Conservation (phyloP, 2,113 vertebrate species). For the Platycercus adscitus region DNA sequence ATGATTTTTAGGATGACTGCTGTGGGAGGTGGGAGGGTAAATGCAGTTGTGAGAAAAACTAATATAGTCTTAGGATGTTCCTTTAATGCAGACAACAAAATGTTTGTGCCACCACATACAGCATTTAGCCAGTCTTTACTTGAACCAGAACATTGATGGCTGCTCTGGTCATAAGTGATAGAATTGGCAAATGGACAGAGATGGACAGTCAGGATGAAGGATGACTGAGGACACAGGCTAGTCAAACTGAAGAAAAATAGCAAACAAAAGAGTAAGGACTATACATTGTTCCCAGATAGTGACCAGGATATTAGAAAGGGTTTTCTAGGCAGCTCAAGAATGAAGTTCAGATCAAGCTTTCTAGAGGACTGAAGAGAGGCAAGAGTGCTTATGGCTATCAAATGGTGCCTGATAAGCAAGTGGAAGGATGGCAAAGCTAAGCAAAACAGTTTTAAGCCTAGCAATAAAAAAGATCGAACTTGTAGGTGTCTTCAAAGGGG, state of each 20-base stretch:
- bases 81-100: neutral
- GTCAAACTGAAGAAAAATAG: neutral
- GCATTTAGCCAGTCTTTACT: neutral
- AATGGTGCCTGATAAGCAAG: neutral
- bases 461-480: neutral
- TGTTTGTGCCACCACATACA: neutral
- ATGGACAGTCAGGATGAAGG: neutral
- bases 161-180: neutral
- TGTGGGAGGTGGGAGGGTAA: neutral
- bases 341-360: neutral
- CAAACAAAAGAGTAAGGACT: neutral
- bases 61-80: neutral
- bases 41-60: neutral
- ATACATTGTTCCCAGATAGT: neutral
- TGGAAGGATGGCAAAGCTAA: neutral
- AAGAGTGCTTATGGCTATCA: neutral
- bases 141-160: neutral
- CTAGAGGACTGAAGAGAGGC: neutral
- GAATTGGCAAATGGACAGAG: neutral
- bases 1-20: neutral
- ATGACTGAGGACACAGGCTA: neutral
- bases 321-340: neutral
- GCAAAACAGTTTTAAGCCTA: neutral
- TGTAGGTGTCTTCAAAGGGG: neutral
- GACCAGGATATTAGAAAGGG: neutral